These are phyloP conservation scores for Zaprionus tsacasi DNA, from an alignment of 1,140 invertebrate genomes.

Conservation along the genomic window DNA sequence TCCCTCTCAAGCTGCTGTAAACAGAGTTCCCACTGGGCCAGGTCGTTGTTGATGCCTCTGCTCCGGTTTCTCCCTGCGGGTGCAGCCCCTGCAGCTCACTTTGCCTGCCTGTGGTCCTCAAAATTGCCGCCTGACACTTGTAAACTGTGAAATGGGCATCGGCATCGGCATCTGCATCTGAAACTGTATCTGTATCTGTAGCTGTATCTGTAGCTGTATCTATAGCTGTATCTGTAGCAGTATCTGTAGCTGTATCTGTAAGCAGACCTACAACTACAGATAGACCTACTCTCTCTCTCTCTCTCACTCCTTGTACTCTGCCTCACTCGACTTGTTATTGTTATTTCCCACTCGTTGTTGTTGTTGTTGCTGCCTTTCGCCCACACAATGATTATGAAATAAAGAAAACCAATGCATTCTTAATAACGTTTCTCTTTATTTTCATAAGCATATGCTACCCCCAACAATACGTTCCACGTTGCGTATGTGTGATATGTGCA, in stretches of 20 bases:
- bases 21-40: neutral
- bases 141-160: constrained; percentile 11
- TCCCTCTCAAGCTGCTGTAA: neutral
- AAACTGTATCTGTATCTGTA: neutral
- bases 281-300: too few relatives aligned
- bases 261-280: too few relatives aligned
- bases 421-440: constrained; percentile 37
- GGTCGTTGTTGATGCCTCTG: neutral
- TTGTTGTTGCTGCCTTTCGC: constrained; percentile 28
- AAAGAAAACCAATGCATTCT: constrained; percentile 63
- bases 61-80: neutral
- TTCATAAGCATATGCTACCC: constrained; percentile 16
- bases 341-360: constrained; percentile 17
- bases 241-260: constrained; percentile 2
- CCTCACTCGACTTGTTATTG: constrained; percentile 22
- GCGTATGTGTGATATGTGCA: neutral
- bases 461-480: neutral
- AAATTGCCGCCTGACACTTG: constrained; percentile 28
- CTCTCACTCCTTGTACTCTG: too few relatives aligned
- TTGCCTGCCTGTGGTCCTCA: constrained; percentile 13
- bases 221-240: constrained; percentile 2
- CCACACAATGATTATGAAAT: constrained; percentile 61
- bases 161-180: constrained; percentile 8
- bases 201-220: constrained; percentile 5
- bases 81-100: neutral